Evolutionary conservation across 2,888 invertebrate genomes (phyloP), one percentile per base, ranked within the genome.

Genomic region (Sesamia inferens): DNA sequence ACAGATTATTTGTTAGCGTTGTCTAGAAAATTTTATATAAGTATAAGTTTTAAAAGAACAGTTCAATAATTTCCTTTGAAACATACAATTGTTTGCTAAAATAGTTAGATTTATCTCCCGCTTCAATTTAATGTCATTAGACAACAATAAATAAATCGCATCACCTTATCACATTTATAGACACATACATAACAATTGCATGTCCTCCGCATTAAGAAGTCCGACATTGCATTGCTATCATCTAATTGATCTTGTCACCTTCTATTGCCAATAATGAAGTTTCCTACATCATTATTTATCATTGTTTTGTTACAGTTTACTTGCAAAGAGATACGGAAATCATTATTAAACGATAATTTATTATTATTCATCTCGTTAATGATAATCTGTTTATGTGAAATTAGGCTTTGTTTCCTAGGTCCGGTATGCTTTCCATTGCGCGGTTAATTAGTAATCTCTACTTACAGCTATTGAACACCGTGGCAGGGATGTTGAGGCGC

Each of bases 301-400:
- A 78, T 78, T 92, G 91, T 92, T 92, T 91, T 93, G 91, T 93
- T 90, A 87, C 81, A 70, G 74, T 83, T 93, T 39, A 39, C 39
- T 39, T 93, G 92, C 85, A 81, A 78, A 83, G 76, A 77, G 86
- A 90, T 88, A 90, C 92, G 94, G 94, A 94, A 93, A 92, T 91
- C 76, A 88, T 90, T 90, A 90, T 89, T 89, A 78, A 71, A 83
- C 76, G 81, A 83, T 86, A 85, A 85, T 80, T 31, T 31, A 31
- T 84, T 87, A 82, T 85, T 85, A 84, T 71, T 75, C 42, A 85
- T 85, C 66, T 80, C 42, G 68, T 79, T 79, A 81, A 58, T 77
- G 78, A 86, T 86, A 83, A 76, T 76, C 63, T 81, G 79, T 85
- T 86, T 82, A 81, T 77, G 66, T 57, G 58, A 79, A 83, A 76